Evolutionary conservation across 2,888 invertebrate species (phyloP).

Genomic region (Chirona hameri): DNA sequence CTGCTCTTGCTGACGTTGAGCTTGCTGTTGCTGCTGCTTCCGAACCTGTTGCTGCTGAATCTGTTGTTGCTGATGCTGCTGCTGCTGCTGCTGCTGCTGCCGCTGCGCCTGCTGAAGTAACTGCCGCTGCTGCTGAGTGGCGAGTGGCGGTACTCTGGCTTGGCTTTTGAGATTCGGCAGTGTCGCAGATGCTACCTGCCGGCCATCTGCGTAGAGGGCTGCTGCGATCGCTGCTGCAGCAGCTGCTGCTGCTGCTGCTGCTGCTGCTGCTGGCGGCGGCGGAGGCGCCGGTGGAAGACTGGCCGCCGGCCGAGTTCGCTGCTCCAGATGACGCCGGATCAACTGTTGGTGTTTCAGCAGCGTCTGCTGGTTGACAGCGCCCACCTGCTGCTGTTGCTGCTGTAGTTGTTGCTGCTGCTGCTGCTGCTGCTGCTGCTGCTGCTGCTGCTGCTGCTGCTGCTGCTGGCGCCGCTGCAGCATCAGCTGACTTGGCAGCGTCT

Average conservation of each 20-base stretch:
- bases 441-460: neutral
- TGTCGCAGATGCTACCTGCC: neutral
- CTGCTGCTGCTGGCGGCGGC: neutral
- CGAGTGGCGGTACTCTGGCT: neutral
- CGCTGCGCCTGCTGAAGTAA: neutral
- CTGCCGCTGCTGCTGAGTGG: neutral
- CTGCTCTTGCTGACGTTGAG: neutral
- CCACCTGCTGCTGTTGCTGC: neutral
- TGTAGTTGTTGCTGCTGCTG: neutral
- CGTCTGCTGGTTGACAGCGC: neutral
- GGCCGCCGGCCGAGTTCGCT: neutral
- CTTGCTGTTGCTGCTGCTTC: neutral
- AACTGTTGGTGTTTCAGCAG: slow-evolving; percentile 24
- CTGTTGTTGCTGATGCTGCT: too few relatives aligned
- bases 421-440: slow-evolving; percentile 2
- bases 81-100: slow-evolving; percentile 1
- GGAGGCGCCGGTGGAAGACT: neutral
- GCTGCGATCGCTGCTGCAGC: too few relatives aligned
- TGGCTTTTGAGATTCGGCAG: too few relatives aligned
- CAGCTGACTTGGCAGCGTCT: neutral
- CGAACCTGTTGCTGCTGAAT: neutral
- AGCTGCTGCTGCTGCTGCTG: neutral
- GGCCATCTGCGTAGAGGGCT: neutral
- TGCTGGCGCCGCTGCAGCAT: neutral
- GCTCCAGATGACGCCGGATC: slow-evolving; percentile 7